Evolutionary conservation across 2,888 invertebrate genomes (phyloP).

Genomic region (Chloromyia formosa): DNA sequence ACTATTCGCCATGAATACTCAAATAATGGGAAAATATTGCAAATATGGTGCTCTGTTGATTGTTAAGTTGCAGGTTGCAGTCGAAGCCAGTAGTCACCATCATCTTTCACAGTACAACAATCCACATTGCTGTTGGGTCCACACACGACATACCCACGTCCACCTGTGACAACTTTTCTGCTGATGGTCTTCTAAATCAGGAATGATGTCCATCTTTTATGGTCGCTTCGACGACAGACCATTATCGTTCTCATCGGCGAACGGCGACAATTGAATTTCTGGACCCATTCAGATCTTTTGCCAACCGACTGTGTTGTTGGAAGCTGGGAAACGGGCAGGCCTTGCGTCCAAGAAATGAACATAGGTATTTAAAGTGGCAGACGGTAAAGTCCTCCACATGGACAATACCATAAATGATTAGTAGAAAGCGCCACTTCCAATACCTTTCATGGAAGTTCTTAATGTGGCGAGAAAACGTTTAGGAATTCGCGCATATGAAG

Average conservation of each 20-base stretch:
- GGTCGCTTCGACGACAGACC: slow-evolving; percentile 7
- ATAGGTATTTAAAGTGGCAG: slow-evolving; percentile 38
- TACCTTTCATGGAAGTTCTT: slow-evolving; percentile 43
- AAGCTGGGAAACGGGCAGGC: no score
- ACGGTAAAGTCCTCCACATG: slow-evolving; percentile 33
- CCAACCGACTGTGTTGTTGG: no score
- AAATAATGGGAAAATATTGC: slow-evolving; percentile 49
- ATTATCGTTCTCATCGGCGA: slow-evolving; percentile 34
- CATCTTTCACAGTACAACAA: not conserved
- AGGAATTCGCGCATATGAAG: slow-evolving; percentile 32
- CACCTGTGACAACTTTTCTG: slow-evolving; percentile 39
- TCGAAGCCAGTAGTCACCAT: not conserved
- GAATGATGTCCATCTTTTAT: slow-evolving; percentile 40
- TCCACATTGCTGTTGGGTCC: not conserved
- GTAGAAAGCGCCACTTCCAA: slow-evolving; percentile 46
- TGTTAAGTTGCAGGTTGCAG: not conserved
- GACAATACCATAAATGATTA: slow-evolving; percentile 44
- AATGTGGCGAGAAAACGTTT: slow-evolving; percentile 41
- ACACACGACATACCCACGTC: slow-evolving; percentile 26
- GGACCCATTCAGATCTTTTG: slow-evolving; percentile 7
- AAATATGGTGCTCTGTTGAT: slow-evolving; percentile 39
- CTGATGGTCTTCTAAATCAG: slow-evolving; percentile 42
- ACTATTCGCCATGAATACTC: slow-evolving; percentile 41
- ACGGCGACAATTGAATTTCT: slow-evolving; percentile 21
- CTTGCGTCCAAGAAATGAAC: no score